These are phyloP conservation scores for Brachypalpus laphriformis DNA, from an alignment of 2,888 invertebrate species.

Conservation along the genomic window DNA sequence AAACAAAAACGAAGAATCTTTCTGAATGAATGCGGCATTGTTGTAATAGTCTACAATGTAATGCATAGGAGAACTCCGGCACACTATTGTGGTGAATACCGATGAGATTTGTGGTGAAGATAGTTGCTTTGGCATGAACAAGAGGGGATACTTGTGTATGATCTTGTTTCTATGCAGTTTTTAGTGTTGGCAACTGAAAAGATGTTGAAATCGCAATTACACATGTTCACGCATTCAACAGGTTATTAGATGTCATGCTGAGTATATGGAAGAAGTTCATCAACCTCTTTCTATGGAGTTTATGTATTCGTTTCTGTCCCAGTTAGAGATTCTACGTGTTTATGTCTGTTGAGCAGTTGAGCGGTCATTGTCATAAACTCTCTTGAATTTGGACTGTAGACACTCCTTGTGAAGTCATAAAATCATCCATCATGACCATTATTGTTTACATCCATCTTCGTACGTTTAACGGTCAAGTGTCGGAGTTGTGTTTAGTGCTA, in stretches of 20 bases:
- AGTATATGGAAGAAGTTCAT: not conserved
- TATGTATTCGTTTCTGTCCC: not conserved
- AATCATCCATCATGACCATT: not conserved
- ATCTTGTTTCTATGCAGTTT: no score
- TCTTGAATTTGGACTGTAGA: not conserved
- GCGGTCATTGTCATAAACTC: not conserved
- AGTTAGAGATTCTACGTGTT: not conserved
- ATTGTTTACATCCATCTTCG: not conserved
- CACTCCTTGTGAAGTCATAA: not conserved
- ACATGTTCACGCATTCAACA: not conserved
- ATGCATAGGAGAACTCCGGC: no score
- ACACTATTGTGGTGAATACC: no score
- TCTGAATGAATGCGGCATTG: constrained; percentile 56
- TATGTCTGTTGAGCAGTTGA: not conserved
- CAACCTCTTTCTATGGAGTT: not conserved
- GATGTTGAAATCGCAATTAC: not conserved
- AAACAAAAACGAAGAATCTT: not conserved
- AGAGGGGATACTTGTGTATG: no score
- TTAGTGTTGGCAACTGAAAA: no score
- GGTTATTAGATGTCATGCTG: not conserved
- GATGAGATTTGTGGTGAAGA: constrained; percentile 27
- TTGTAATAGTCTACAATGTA: constrained; percentile 33
- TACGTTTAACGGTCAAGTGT: not conserved
- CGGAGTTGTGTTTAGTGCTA: not conserved
- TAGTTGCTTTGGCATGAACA: no score